phyloP scores from a whole-genome alignment of 2,797 vertebrate genomes.

The Merluccius polli region DNA sequence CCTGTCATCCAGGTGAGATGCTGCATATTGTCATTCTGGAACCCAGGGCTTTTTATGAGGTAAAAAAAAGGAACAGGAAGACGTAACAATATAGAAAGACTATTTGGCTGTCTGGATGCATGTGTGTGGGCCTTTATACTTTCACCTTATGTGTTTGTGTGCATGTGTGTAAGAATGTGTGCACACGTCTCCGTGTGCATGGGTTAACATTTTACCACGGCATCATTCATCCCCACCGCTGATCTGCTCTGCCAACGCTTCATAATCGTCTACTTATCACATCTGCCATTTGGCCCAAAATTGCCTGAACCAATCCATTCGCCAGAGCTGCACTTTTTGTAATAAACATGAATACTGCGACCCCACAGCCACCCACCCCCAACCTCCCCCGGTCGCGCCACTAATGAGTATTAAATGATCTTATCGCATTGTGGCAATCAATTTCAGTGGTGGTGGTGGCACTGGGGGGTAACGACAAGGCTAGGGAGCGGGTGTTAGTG shows the following conservation, averaged over 20 bases:
- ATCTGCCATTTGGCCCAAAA: constrained; percentile 19
- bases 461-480: constrained; percentile 39
- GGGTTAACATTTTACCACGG: not conserved
- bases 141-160: not conserved
- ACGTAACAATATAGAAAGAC: not conserved
- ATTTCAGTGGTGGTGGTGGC: constrained; percentile 35
- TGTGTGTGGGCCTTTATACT: not conserved
- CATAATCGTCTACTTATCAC: constrained; percentile 6
- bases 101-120: not conserved
- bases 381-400: not conserved
- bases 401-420: constrained; percentile 68
- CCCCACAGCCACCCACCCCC: not conserved
- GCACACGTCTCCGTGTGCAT: too few species aligned
- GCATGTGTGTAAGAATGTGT: not conserved
- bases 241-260: not conserved
- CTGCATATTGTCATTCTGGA: too few species aligned
- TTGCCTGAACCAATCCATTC: constrained; percentile 27
- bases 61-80: not conserved
- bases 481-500: constrained; percentile 41
- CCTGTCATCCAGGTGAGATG: too few species aligned
- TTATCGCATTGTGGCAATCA: constrained; percentile 51
- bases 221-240: not conserved
- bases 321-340: constrained; percentile 40
- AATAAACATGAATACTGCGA: constrained; percentile 52
- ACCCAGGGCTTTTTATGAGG: too few species aligned